Evolutionary conservation across 2,888 invertebrate species (phyloP).

Genomic region (Sicus ferrugineus): DNA sequence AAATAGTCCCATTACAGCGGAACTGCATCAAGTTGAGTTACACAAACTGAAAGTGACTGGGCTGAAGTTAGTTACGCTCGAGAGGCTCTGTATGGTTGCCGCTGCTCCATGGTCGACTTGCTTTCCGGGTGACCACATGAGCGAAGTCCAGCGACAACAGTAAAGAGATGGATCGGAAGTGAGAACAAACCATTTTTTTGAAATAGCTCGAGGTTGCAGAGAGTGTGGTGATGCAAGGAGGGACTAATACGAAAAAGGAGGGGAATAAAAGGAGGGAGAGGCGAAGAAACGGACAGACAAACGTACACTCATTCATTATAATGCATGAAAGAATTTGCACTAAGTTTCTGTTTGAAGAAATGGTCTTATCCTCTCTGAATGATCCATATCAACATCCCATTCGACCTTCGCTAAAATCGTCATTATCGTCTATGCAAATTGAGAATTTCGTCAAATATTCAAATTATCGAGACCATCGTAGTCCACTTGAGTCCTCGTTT

Average conservation of each 20-base stretch:
- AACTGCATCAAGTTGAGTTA: neutral
- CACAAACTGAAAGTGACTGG: neutral
- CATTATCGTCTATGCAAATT: no score
- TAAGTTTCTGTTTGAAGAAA: neutral
- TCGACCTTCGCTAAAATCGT: no score
- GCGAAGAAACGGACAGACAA: neutral
- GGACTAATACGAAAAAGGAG: neutral
- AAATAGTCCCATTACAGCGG: neutral
- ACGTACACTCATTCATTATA: neutral
- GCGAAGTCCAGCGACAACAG: neutral
- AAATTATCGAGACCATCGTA: neutral
- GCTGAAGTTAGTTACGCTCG: constrained; percentile 3
- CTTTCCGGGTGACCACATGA: constrained; percentile 6
- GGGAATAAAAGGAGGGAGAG: neutral
- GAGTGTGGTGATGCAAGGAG: neutral
- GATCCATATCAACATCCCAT: no score
- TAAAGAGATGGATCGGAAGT: neutral
- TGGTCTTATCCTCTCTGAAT: neutral
- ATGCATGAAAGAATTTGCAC: neutral
- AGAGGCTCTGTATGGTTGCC: neutral
- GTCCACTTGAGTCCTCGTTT: no score
- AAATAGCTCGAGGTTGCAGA: neutral
- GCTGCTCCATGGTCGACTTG: constrained; percentile 3
- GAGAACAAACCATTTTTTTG: no score
- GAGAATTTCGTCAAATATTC: no score